These are phyloP conservation scores for Connochaetes taurinus DNA, from an alignment of 2,113 vertebrate species.

Conservation along the genomic window DNA sequence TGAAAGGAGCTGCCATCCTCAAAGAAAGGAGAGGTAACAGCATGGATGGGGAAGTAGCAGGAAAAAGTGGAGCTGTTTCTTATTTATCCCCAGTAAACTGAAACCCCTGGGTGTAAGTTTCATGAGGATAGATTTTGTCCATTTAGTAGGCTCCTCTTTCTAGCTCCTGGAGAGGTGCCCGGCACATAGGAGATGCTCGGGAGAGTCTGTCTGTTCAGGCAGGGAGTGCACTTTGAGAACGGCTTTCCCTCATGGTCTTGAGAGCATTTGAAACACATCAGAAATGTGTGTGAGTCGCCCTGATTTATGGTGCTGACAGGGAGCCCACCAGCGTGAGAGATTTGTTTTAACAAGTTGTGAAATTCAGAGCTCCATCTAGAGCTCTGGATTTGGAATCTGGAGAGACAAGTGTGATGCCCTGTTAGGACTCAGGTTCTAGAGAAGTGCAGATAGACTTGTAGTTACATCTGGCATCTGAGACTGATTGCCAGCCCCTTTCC, in stretches of 20 bases:
- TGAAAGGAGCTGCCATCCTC: neutral
- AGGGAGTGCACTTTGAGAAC: neutral
- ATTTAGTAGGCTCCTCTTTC: neutral
- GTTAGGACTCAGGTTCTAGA: neutral
- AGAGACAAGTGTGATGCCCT: neutral
- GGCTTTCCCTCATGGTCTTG: neutral
- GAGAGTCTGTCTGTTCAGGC: neutral
- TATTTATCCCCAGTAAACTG: neutral
- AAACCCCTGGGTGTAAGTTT: neutral
- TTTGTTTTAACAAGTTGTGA: slow-evolving; percentile 27
- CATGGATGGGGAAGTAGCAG: neutral
- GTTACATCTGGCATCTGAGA: neutral
- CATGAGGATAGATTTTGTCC: neutral
- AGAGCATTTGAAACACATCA: neutral
- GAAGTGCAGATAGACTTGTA: neutral
- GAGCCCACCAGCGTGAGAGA: neutral
- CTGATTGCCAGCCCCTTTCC: neutral
- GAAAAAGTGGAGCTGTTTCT: neutral
- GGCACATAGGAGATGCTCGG: neutral
- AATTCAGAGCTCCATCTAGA: neutral
- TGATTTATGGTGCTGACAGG: neutral
- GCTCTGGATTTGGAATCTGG: neutral
- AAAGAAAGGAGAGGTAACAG: neutral
- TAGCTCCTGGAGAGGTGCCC: too few species aligned
- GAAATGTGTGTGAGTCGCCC: neutral